phyloP scores from a whole-genome alignment of 2,797 vertebrate species.

The Siniperca obscura region DNA sequence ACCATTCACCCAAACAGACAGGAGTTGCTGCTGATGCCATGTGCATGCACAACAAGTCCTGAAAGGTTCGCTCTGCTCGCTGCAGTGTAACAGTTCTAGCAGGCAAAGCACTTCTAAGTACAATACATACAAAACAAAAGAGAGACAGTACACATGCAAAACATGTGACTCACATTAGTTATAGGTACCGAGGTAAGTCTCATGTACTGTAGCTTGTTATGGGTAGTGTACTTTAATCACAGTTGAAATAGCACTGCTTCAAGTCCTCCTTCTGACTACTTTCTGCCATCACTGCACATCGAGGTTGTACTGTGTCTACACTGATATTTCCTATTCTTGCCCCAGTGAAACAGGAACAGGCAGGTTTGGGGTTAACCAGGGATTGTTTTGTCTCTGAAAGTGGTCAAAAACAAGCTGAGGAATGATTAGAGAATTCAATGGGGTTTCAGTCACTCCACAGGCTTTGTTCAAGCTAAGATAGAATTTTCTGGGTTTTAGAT shows the following conservation, averaged over 20 bases:
- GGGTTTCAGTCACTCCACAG: conserved; percentile 39
- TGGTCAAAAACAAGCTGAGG: conserved; percentile 39
- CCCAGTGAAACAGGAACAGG: background rate
- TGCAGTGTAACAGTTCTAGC: conserved; percentile 22
- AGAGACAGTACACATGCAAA: conserved; percentile 16
- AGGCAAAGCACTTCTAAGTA: conserved; percentile 46
- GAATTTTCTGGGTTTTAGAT: conserved; percentile 31
- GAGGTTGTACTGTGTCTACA: background rate
- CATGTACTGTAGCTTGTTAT: background rate
- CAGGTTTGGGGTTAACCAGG: background rate
- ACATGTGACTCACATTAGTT: conserved; percentile 3
- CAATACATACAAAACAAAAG: conserved; percentile 28
- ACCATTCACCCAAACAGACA: conserved; percentile 61
- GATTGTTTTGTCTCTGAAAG: conserved; percentile 35
- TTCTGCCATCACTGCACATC: background rate
- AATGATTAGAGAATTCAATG: conserved; percentile 37
- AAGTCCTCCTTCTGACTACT: background rate
- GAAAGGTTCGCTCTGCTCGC: conserved; percentile 42
- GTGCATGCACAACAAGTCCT: conserved; percentile 64
- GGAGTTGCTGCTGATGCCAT: conserved; percentile 53
- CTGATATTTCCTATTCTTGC: conserved; percentile 11
- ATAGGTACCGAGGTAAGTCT: background rate
- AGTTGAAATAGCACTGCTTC: background rate
- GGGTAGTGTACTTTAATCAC: conserved; percentile 12
- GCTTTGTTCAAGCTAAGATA: conserved; percentile 42